Evolutionary conservation across 35 echinoderm and acorn worm species (phyloP), one percentile per base, ranked within the genome.

Genomic region (Chiridota heheva): DNA sequence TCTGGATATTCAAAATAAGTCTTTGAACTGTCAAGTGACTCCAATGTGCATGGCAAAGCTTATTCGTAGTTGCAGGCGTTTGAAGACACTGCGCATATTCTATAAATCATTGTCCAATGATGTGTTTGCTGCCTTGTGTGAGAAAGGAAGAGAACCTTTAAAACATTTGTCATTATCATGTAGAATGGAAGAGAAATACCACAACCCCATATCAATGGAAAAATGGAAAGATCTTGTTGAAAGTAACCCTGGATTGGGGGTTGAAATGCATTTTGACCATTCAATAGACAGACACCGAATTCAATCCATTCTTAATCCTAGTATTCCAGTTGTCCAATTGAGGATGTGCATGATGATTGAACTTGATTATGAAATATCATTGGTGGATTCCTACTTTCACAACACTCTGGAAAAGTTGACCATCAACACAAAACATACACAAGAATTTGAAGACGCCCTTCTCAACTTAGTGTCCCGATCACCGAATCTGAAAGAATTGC

Each of bases 221-320:
- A 72, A 86, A 22, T 98, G 95, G 95, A 72, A 88, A 7, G 75
- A 30, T 20, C 78, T 98, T 7, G 58, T 84, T 17, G 60, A 79
- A 29, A 39, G 41, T n/a, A 74, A 70, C 2, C 89, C 89, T 7
- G 60, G 82, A 44, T 41, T 98, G 16, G 72, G 81, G 2, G 93
- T 98, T 28, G 69, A 55, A 48, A 43, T 98, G n/a, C 58, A 72
- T 3, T 91, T 98, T 74, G 95, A 98, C 72, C 95, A 98, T 62
- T 91, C 95, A 34, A 91, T 91, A 10, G 88, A 91, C 80, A 57
- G 81, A 40, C 89, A 97, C 36, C 70, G 76, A 24, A 98, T 98
- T 39, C 49, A 60, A 18, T 44, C 78, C 48, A 98, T 98, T 36
- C 78, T 98, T 26, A 72, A 91, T 41, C 88, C 85, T 59, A 72